Evolutionary conservation across 2,797 vertebrate genomes (phyloP).

Genomic region (Linurgus olivaceus): DNA sequence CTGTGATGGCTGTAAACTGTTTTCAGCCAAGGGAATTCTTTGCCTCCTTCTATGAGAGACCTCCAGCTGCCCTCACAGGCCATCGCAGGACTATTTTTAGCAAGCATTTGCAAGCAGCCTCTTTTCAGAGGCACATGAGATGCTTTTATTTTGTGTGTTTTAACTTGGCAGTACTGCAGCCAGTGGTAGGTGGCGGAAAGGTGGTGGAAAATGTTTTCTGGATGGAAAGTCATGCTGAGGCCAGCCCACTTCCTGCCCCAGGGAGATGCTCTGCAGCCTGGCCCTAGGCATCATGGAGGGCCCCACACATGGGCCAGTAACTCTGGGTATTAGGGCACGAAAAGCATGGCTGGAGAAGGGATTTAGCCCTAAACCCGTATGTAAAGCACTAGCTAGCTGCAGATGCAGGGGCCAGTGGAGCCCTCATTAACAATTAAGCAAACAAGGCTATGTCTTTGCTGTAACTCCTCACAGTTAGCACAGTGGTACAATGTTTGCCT

Average conservation of each 20-base stretch:
- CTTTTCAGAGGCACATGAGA: neutral
- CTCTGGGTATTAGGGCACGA: neutral
- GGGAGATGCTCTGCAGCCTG: neutral
- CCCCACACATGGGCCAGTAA: neutral
- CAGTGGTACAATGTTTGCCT: neutral
- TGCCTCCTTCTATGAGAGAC: neutral
- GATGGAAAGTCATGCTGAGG: neutral
- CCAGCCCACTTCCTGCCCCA: conserved; percentile 34
- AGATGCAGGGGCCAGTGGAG: neutral
- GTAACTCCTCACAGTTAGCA: neutral
- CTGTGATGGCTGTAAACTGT: neutral
- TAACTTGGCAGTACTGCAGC: neutral
- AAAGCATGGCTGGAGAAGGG: fast-evolving
- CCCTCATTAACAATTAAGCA: neutral
- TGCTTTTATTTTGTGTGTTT: neutral
- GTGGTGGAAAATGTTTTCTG: conserved; percentile 48
- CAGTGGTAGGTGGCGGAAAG: neutral
- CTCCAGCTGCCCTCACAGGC: neutral
- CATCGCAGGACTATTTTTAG: neutral
- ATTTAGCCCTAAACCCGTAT: neutral
- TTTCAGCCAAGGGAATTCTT: neutral
- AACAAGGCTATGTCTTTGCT: neutral
- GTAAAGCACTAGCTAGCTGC: neutral
- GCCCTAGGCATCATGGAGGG: fast-evolving
- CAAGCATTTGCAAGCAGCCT: neutral